Base-by-base conservation (phyloP, 2,888 invertebrate species). In the Digitonthophagus gazella region DNA sequence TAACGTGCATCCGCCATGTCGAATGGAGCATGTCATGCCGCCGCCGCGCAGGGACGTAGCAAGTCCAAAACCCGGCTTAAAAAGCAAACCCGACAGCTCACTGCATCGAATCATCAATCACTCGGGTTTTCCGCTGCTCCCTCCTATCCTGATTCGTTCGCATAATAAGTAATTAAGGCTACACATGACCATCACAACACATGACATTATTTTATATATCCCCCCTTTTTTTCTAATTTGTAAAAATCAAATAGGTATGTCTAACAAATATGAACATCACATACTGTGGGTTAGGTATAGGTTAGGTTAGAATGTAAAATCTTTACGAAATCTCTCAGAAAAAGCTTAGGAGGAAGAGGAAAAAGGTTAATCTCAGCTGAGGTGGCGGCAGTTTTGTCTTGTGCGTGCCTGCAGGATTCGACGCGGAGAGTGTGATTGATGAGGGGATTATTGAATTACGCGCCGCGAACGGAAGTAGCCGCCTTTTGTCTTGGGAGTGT, bases 1-100 rank as follows among this genome's bases (percentile, higher is more conserved):
- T 80, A 79, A 79, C 77, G 75, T 75, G 78, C 76, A 78, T 79
- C 77, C 77, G 78, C 78, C 78, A 78, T 79, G 74, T 78, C 79
- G 79, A 80, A 79, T 79, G 77, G 76, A 75, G 77, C 76, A 74
- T 76, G 74, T 77, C 78, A 78, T 77, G 77, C 78, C 76, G 78
- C 74, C 74, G 74, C 74, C 75, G 75, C 77, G 75, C 75, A 73
- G 76, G 75, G 74, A 76, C 75, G 74, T 71, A 56, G 56, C 57
- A 61, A 44, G 28, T 44, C 28, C 28, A 44, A 44, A 44, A 44
- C 28, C 58, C 72, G 71, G 69, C 70, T 75, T 77, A 77, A 78
- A 78, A 78, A 78, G 76, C 77, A 73, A 74, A 73, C 74, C 76
- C 75, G 75, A 75, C 72, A 72, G 66, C 58, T 58, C 58, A 44